Evolutionary conservation across 1,140 invertebrate species (phyloP).

Genomic region (Drosophila gunungcola): DNA sequence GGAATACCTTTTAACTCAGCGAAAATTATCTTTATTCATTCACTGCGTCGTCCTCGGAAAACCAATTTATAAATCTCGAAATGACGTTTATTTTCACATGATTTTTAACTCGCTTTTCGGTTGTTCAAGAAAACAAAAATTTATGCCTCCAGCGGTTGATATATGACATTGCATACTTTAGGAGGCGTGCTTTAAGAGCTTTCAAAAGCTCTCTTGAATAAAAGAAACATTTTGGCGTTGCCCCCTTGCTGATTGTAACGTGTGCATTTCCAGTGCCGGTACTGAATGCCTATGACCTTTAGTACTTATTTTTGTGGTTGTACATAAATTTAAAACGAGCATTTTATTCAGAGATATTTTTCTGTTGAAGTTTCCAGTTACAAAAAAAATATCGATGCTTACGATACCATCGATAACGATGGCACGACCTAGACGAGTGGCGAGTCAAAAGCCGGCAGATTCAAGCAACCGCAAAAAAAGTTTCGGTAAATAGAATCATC

Average conservation of each 20-base stretch:
- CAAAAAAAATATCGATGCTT: too few species aligned
- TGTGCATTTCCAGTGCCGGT: background rate
- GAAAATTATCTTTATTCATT: background rate
- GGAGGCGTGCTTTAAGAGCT: background rate
- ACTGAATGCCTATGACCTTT: too few species aligned
- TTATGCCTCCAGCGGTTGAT: background rate
- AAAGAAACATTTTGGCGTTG: background rate
- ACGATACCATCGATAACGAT: too few species aligned
- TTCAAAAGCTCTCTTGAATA: slow-evolving; percentile 3
- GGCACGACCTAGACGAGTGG: too few species aligned
- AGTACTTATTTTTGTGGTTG: too few species aligned
- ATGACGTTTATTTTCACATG: background rate
- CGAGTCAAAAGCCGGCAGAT: too few species aligned
- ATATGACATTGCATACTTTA: slow-evolving; percentile 28
- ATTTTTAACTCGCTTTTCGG: background rate
- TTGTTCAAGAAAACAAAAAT: background rate
- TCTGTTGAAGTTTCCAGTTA: too few species aligned
- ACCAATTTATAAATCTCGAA: background rate
- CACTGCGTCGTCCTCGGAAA: background rate
- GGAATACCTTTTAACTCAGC: background rate
- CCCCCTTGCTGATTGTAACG: background rate
- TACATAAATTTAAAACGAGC: too few species aligned
- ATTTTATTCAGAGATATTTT: too few species aligned
- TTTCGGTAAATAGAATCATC: too few species aligned
- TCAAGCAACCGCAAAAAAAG: too few species aligned